phyloP scores from a whole-genome alignment of 2,113 vertebrate genomes.

The Lycocorax pyrrhopterus region DNA sequence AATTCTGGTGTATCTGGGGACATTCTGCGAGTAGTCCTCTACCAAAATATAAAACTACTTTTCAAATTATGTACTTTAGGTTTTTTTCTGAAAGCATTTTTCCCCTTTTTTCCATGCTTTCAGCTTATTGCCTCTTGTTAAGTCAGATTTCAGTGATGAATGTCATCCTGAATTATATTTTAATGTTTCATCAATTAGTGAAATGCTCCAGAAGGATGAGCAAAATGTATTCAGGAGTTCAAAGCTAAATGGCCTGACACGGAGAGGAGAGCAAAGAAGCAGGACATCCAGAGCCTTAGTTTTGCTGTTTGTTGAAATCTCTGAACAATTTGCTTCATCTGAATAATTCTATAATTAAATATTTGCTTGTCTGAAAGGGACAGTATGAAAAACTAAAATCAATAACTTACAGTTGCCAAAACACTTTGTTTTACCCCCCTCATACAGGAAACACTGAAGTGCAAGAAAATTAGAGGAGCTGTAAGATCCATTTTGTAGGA shows the following conservation, averaged over 20 bases:
- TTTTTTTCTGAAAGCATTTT: neutral
- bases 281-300: neutral
- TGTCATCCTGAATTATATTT: slow-evolving; percentile 54
- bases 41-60: neutral
- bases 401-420: neutral
- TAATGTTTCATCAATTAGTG: slow-evolving; percentile 48
- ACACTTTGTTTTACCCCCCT: neutral
- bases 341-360: neutral
- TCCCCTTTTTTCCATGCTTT: neutral
- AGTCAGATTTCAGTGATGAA: slow-evolving; percentile 30
- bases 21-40: neutral
- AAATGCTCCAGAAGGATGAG: slow-evolving; percentile 30
- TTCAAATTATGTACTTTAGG: neutral
- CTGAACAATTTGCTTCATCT: neutral
- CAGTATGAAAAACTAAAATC: neutral
- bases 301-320: neutral
- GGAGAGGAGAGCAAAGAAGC: neutral
- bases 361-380: neutral
- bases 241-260: neutral
- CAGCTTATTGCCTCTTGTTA: slow-evolving; percentile 28
- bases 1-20: neutral
- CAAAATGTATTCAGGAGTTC: slow-evolving; percentile 21
- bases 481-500: neutral
- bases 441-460: neutral
- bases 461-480: neutral